Base-by-base conservation (phyloP, 1,140 invertebrate species). In the Augochlora pura region DNA sequence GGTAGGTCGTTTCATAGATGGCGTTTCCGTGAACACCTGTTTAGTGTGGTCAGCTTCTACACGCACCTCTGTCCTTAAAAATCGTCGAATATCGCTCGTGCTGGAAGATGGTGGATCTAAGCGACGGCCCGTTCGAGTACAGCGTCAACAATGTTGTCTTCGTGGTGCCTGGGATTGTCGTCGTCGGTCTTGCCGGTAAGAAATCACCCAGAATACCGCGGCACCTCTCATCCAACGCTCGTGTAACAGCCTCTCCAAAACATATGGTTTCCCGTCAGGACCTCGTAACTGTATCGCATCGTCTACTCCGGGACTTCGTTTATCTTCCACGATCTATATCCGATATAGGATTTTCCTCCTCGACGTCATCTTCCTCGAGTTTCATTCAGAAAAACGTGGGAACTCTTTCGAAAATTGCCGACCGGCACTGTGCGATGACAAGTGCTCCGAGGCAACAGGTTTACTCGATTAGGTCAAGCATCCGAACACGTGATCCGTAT, bases 141-240 rank as follows among this genome's bases (percentile, higher is more conserved):
- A 96, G 95, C 79, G 97, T 97, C 92, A 96, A 96, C 68, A 96
- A 97, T 92, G 93, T 94, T 46, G 95, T 97, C 76, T 97, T 97
- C 88, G 95, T 97, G 83, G 86, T 97, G 78, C 96, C 96, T 80
- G 96, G 95, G 62, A 94, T 96, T 79, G 94, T 97, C 77, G 95
- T 97, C 67, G 91, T 96, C 81, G 94, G 94, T 76, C 93, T 97
- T 87, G 94, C 96, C 91, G 95, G 96, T 97, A 94, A 94, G 94
- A 92, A 71, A 67, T 23, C 57, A 27, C 16, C 46, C 18, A 46
- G 14, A 46, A 74, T 75, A 42, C 18, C 77, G 70, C 49, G 49
- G 63, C 32, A 39, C 42, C 27, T 27, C 0, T 2, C n/a, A 23
- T 0, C n/a, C 7, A 38, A 0, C 10, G 32, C 18, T 9, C 8